Percentiles rank a stretch among this genome's conserved stretches.
These are phyloP conservation scores for Barnardius zonarius DNA, from an alignment of 2,113 vertebrate genomes.

Conservation along the genomic window DNA sequence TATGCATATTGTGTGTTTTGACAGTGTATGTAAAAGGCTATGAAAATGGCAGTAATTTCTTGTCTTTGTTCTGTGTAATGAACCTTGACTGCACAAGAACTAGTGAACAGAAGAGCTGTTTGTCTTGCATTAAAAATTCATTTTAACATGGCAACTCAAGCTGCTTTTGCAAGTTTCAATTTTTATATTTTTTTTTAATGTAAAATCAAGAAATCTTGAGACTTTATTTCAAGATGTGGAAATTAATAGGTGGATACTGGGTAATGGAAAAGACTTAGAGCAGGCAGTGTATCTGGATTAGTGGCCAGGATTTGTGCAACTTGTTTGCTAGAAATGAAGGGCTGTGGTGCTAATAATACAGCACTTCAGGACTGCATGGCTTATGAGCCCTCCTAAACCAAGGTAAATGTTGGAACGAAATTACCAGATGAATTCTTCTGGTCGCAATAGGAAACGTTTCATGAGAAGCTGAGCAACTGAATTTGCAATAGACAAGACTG, in stretches of 20 bases:
- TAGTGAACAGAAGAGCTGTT: constrained; percentile 12
- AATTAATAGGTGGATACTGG: background rate
- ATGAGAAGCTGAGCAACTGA: constrained; percentile 10
- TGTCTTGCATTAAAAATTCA: constrained; percentile 31
- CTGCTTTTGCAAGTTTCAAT: background rate
- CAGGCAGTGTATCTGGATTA: background rate
- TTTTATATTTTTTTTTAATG: background rate
- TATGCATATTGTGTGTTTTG: constrained; percentile 49
- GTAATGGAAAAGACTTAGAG: background rate
- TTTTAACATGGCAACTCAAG: background rate
- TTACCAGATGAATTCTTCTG: constrained; percentile 9
- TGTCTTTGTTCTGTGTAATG: constrained; percentile 55
- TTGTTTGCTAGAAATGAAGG: background rate
- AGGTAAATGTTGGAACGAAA: background rate
- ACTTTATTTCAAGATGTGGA: background rate
- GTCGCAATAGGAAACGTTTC: constrained; percentile 5
- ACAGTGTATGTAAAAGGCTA: constrained; percentile 16
- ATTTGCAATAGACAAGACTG: background rate
- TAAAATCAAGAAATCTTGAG: background rate
- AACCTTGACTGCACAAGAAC: constrained; percentile 39
- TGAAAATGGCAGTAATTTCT: constrained; percentile 56
- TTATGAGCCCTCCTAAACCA: constrained; percentile 3
- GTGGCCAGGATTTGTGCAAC: background rate
- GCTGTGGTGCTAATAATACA: background rate
- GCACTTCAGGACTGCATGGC: background rate